Conservation (phyloP, 2,888 invertebrate species). For the Orchesella flavescens region DNA sequence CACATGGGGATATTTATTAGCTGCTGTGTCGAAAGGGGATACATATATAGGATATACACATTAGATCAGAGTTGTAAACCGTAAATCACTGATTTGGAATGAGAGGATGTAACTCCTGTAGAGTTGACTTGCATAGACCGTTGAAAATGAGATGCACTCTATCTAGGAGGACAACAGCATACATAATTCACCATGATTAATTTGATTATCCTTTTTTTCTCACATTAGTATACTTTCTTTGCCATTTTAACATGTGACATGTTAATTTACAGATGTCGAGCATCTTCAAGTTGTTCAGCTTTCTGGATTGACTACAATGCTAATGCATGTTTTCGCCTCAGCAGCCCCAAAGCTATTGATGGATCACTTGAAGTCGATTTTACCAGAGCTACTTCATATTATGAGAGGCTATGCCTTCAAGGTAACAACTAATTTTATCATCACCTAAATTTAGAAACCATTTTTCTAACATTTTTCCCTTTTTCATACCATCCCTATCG, state of each 20-base stretch:
- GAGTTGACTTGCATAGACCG: too few relatives aligned
- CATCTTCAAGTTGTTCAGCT: constrained; percentile 70
- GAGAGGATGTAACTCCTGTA: too few relatives aligned
- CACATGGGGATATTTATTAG: too few relatives aligned
- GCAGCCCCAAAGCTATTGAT: constrained; percentile 65
- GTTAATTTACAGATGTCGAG: constrained; percentile 66
- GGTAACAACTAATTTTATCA: constrained; percentile 55
- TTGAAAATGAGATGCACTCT: too few relatives aligned
- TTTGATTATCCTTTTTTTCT: constrained; percentile 10
- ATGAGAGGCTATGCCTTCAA: constrained; percentile 70
- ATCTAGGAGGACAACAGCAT: not conserved
- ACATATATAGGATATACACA: too few relatives aligned
- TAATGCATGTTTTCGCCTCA: constrained; percentile 68
- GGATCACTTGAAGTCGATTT: constrained; percentile 65
- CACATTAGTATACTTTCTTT: constrained; percentile 10
- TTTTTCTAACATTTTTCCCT: too few relatives aligned
- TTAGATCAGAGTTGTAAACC: too few relatives aligned
- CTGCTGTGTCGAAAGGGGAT: too few relatives aligned
- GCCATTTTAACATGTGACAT: not conserved
- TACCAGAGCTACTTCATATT: constrained; percentile 68
- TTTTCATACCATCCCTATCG: too few relatives aligned
- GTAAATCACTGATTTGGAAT: too few relatives aligned
- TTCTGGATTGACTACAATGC: constrained; percentile 71
- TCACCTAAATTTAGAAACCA: too few relatives aligned
- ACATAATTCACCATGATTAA: constrained; percentile 9